Evolutionary conservation across 2,888 invertebrate genomes (phyloP).

Genomic region (Lamellibrachia satsuma): DNA sequence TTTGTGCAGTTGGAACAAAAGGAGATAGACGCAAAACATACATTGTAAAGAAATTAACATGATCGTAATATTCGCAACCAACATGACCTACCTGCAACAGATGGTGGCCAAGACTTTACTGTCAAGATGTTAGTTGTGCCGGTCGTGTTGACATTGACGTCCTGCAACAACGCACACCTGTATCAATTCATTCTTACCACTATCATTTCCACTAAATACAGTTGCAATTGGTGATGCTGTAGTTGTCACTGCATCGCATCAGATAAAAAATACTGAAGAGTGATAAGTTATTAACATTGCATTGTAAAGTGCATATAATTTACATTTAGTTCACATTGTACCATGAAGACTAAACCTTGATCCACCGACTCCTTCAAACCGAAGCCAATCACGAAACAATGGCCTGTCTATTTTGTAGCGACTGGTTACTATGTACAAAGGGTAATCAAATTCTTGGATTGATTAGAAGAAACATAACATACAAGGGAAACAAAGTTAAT

Average conservation of each 20-base stretch:
- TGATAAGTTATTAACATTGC: not conserved
- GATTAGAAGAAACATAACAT: too few relatives aligned
- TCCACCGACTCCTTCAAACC: too few relatives aligned
- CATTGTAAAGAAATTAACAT: not conserved
- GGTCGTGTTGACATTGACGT: constrained; percentile 28
- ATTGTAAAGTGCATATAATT: not conserved
- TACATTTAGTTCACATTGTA: too few relatives aligned
- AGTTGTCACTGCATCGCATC: too few relatives aligned
- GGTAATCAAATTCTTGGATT: too few relatives aligned
- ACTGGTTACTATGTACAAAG: not conserved
- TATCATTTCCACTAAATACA: not conserved
- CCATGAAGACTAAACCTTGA: not conserved
- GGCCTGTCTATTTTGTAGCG: not conserved
- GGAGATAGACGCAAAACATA: not conserved
- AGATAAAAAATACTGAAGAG: constrained; percentile 18
- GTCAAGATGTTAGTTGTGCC: constrained; percentile 32
- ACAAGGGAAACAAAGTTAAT: too few relatives aligned
- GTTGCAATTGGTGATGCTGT: not conserved
- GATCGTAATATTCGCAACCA: not conserved
- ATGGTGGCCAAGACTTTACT: constrained; percentile 35
- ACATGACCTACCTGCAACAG: constrained; percentile 28
- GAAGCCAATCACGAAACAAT: not conserved
- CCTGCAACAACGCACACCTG: constrained; percentile 29
- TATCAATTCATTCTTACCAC: not conserved
- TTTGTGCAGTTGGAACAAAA: not conserved